A percentile compares a stretch with the other conserved stretches of the same genome.
These are phyloP conservation scores for Phenganax marumi DNA, from an alignment of 92 coral and sea anemone genomes.

Conservation along the genomic window DNA sequence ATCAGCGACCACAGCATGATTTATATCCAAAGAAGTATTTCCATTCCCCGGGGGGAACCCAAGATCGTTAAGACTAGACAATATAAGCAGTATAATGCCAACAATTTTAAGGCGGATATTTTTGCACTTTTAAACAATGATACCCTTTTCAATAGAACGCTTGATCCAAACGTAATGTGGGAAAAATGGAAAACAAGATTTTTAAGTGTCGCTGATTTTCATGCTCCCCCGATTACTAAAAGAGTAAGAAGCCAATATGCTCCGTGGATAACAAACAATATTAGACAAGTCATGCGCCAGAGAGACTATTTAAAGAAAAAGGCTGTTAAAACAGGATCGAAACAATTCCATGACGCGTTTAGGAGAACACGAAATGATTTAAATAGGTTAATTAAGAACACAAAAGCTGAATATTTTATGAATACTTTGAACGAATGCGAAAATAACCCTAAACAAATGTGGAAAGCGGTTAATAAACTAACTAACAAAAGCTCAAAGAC, in stretches of 20 bases:
- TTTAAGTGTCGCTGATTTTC: too few species aligned
- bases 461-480: slow-evolving; percentile 30
- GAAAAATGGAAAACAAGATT: too few species aligned
- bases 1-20: slow-evolving; percentile 30
- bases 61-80: slow-evolving; percentile 31
- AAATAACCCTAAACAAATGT: slow-evolving; percentile 18
- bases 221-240: not conserved
- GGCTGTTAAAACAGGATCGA: not conserved
- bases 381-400: slow-evolving; percentile 21
- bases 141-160: too few species aligned
- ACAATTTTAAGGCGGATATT: not conserved
- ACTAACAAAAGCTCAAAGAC: slow-evolving; percentile 19
- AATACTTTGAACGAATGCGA: not conserved
- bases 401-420: slow-evolving; percentile 26
- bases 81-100: slow-evolving; percentile 38
- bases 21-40: slow-evolving; percentile 35
- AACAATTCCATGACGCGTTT: slow-evolving; percentile 5
- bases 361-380: slow-evolving; percentile 28
- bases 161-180: too few species aligned
- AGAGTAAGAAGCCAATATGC: slow-evolving; percentile 37
- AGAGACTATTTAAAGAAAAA: slow-evolving; percentile 26
- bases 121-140: too few species aligned
- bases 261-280: slow-evolving; percentile 39
- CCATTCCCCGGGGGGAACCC: slow-evolving; percentile 43
- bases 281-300: slow-evolving; percentile 40